Conservation (phyloP, 2,888 invertebrate genomes). For the Eristalinus aeneus region DNA sequence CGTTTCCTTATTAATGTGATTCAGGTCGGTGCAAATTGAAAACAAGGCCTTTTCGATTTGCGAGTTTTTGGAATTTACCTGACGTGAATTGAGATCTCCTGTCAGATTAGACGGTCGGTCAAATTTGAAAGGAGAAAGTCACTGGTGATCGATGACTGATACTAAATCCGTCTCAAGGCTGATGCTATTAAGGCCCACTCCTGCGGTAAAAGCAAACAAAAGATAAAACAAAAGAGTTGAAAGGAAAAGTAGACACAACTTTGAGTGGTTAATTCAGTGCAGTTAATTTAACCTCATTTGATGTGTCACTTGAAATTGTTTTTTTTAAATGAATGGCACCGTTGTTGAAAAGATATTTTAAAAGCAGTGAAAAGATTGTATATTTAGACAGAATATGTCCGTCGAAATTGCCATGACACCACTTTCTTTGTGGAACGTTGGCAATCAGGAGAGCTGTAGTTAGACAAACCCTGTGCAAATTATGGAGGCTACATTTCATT, state of each 20-base stretch:
- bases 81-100: background rate
- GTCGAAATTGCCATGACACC: background rate
- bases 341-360: background rate
- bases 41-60: background rate
- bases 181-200: background rate
- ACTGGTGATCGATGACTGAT: background rate
- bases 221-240: background rate
- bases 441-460: too few relatives aligned
- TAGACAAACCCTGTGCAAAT: too few relatives aligned
- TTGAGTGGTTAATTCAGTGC: background rate
- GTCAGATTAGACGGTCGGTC: background rate
- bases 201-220: background rate
- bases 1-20: background rate
- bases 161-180: background rate
- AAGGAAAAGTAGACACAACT: background rate
- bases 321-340: background rate
- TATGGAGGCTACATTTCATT: too few relatives aligned
- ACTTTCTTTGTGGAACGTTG: too few relatives aligned
- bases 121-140: background rate
- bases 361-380: background rate
- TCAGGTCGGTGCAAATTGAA: background rate
- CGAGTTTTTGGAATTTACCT: background rate
- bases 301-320: background rate
- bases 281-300: background rate
- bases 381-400: too few relatives aligned